Percentiles rank a stretch among this genome's conserved stretches.
Conservation (phyloP, 2,888 invertebrate species). For the Ecdyonurus torrentis region DNA sequence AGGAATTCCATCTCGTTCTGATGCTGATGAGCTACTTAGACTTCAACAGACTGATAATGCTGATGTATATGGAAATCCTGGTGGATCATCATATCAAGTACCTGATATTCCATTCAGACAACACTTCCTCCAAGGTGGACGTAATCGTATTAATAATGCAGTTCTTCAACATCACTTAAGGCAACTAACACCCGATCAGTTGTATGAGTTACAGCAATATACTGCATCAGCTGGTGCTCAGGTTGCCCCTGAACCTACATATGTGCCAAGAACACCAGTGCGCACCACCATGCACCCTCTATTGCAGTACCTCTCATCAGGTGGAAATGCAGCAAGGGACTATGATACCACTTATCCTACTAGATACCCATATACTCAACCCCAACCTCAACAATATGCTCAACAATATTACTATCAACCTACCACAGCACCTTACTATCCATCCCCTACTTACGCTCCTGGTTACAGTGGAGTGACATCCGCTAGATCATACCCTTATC, state of each 20-base stretch:
- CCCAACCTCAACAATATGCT: neutral
- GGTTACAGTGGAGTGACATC: neutral
- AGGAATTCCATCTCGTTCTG: neutral
- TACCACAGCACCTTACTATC: neutral
- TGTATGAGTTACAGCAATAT: neutral
- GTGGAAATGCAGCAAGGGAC: neutral
- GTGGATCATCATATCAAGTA: slow-evolving; percentile 28
- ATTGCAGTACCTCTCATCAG: neutral
- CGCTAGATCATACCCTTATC: neutral
- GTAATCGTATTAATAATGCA: neutral
- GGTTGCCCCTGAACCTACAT: neutral
- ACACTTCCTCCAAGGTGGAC: neutral
- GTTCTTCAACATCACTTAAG: neutral
- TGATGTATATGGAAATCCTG: slow-evolving; percentile 48
- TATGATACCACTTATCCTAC: neutral
- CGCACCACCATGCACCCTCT: neutral
- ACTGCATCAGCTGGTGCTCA: neutral
- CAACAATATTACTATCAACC: neutral
- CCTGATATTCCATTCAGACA: neutral
- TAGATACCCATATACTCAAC: neutral
- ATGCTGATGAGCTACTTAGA: slow-evolving; percentile 28
- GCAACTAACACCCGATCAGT: neutral
- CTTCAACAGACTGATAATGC: slow-evolving; percentile 39
- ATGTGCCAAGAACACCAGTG: neutral
- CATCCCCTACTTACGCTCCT: neutral